These are phyloP conservation scores for Phataginus tricuspis DNA, from an alignment of 2,797 vertebrate species.

Conservation along the genomic window DNA sequence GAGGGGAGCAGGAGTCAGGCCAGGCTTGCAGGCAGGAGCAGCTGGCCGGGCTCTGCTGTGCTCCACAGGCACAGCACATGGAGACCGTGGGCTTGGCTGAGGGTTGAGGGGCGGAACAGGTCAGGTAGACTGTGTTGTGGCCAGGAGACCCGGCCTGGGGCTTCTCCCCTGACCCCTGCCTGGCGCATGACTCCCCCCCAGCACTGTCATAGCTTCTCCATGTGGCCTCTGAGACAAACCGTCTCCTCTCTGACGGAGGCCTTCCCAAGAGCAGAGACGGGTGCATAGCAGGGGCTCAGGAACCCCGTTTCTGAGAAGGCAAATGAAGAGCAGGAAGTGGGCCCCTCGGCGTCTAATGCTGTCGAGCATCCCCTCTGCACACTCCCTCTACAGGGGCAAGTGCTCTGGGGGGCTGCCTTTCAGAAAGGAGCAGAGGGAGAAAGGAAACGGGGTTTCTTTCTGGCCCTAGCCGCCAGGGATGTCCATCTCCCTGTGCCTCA, in stretches of 20 bases:
- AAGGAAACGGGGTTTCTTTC: neutral
- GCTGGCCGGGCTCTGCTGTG: neutral
- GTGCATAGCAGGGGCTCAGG: neutral
- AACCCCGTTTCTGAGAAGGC: neutral
- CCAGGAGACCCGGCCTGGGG: neutral
- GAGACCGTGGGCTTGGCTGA: neutral
- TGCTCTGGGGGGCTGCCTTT: too few species aligned
- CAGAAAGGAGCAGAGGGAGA: neutral
- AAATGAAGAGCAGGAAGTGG: neutral
- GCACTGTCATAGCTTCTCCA: neutral
- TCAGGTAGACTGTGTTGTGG: neutral
- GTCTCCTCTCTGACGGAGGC: neutral
- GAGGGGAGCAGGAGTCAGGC: neutral
- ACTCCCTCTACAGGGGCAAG: accelerated
- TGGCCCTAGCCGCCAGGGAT: neutral
- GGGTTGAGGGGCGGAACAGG: neutral
- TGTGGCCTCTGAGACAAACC: neutral
- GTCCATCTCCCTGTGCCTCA: neutral
- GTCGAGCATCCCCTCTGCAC: neutral
- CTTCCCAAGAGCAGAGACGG: neutral
- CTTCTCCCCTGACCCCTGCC: neutral
- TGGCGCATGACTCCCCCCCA: neutral
- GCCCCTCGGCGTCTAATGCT: neutral
- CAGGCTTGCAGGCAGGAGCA: neutral
- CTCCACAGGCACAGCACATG: neutral